A percentile compares a stretch with the other conserved stretches of the same genome.
These are phyloP conservation scores for Pissodes strobi DNA, from an alignment of 1,140 invertebrate species.

Conservation along the genomic window DNA sequence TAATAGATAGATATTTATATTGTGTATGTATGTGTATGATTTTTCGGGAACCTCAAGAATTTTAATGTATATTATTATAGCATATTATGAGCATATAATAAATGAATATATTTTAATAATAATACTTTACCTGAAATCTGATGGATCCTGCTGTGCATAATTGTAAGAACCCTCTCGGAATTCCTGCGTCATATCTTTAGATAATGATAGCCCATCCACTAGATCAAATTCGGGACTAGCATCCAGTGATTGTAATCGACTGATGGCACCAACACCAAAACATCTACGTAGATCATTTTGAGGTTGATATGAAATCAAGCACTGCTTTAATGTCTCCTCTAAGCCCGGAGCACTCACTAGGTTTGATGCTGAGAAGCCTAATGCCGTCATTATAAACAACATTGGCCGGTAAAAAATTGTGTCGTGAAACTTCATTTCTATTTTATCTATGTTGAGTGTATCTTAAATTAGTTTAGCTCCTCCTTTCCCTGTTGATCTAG, in stretches of 20 bases:
- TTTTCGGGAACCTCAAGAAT: too few relatives aligned
- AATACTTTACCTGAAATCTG: constrained; percentile 66
- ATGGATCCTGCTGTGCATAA: constrained; percentile 71
- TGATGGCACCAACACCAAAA: constrained; percentile 69
- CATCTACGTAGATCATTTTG: constrained; percentile 61
- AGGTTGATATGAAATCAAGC: constrained; percentile 56
- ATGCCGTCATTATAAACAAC: too few relatives aligned
- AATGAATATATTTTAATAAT: neutral
- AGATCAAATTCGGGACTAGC: constrained; percentile 68
- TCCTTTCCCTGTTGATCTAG: too few relatives aligned
- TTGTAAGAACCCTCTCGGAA: constrained; percentile 58
- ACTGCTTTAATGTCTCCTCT: constrained; percentile 56
- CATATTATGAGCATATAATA: neutral
- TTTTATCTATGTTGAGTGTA: too few relatives aligned
- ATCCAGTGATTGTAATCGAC: constrained; percentile 66
- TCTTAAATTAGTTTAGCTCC: too few relatives aligned
- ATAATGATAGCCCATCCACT: constrained; percentile 62
- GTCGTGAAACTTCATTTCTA: too few relatives aligned
- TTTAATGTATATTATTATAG: too few relatives aligned
- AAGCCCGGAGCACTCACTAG: constrained; percentile 27
- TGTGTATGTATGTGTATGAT: too few relatives aligned
- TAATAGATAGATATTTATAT: too few relatives aligned
- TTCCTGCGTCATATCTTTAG: constrained; percentile 61
- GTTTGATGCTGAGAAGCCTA: neutral
- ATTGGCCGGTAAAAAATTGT: too few relatives aligned